phyloP scores from a whole-genome alignment of 2,797 vertebrate genomes.

The Tangara arthus region DNA sequence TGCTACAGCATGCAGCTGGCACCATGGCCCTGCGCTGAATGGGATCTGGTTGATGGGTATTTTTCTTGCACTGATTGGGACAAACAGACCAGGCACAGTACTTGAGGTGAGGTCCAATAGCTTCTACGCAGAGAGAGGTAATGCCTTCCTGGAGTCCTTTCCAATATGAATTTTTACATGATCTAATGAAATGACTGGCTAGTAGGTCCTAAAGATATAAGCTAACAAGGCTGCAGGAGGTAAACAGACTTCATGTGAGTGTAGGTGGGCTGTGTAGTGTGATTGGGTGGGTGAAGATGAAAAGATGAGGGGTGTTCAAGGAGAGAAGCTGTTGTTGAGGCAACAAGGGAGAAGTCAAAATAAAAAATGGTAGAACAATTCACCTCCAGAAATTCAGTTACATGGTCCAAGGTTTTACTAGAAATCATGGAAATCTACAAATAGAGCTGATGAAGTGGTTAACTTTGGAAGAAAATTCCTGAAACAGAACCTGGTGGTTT shows the following conservation, averaged over 20 bases:
- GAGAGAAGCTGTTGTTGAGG: not conserved
- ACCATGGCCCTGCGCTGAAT: not conserved
- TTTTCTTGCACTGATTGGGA: not conserved
- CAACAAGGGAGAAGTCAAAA: not conserved
- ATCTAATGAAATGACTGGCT: not conserved
- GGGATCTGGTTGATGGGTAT: not conserved
- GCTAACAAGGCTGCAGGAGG: not conserved
- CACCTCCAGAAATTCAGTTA: not conserved
- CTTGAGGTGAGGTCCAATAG: not conserved
- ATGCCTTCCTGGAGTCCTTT: not conserved
- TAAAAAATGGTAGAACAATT: not conserved
- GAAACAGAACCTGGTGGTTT: not conserved
- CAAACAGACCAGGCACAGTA: not conserved
- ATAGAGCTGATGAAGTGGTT: not conserved
- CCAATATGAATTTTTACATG: not conserved
- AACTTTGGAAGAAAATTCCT: not conserved
- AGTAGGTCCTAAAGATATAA: not conserved
- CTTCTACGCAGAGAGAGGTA: not conserved
- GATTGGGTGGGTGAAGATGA: not conserved
- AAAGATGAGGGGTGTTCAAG: not conserved
- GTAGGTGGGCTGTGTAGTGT: not conserved
- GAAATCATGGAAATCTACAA: not conserved
- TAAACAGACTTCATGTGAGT: not conserved
- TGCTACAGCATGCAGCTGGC: accelerated
- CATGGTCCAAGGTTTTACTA: not conserved